Conservation (phyloP, 2,888 invertebrate species). For the Acanthopleura granulata region DNA sequence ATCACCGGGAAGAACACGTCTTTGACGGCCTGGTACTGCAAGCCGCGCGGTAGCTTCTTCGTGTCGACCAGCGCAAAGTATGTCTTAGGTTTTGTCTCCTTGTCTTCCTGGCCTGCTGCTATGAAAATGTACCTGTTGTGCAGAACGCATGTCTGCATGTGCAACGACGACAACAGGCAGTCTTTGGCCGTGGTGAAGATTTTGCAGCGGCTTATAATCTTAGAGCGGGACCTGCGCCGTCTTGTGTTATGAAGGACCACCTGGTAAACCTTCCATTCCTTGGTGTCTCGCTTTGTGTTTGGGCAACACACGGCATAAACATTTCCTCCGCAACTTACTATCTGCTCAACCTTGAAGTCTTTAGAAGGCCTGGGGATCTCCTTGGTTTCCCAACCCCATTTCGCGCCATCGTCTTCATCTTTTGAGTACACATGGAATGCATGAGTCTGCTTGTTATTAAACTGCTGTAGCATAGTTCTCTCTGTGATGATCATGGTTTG, state of each 20-base stretch:
- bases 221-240: neutral
- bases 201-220: neutral
- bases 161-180: neutral
- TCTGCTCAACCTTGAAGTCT: neutral
- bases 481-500: too few species aligned
- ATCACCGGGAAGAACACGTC: neutral
- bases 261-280: neutral
- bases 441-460: too few species aligned
- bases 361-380: neutral
- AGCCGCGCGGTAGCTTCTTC: neutral
- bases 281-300: neutral
- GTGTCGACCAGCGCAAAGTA: constrained; percentile 2
- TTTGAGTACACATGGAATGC: too few species aligned
- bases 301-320: neutral
- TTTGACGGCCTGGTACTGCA: neutral
- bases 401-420: too few species aligned
- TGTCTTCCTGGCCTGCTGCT: neutral
- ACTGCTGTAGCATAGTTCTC: too few species aligned
- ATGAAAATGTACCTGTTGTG: neutral
- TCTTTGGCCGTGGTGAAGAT: neutral
- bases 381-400: neutral
- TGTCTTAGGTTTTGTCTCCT: neutral
- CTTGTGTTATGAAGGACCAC: neutral
- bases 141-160: neutral
- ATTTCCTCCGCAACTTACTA: neutral